Base-by-base conservation (phyloP, 2,888 invertebrate species). In the Spisula solida region DNA sequence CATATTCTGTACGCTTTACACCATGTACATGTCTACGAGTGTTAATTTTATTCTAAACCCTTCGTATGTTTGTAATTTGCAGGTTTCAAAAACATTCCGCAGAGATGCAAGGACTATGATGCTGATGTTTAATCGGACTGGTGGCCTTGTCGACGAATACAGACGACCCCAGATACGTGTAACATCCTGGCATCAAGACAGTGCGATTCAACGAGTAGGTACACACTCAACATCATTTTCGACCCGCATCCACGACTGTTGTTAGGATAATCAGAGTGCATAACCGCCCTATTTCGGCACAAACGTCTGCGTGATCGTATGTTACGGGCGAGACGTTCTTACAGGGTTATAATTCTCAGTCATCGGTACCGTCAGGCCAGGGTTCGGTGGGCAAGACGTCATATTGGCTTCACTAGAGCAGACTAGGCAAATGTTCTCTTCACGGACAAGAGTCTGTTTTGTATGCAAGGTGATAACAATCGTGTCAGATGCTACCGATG, bases 371-470 rank as follows among this genome's bases (percentile, higher is more conserved):
- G 48, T 18, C 48, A 70, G 12, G 47, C 29, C 6, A n/a, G 75
- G 48, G 25, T 25, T n/a, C 48, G 0, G 14, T 75, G 83, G 83
- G 83, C 70, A 10, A 41, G 83, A 10, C 47, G 48, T n/a, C 83
- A 83, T 29, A 70, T 25, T 4, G 2, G 75, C 16, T 29, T 75
- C 29, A 83, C 75, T 18, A 1, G 31, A 14, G 70, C 83, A 16
- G 75, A 75, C 4, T 83, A 48, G 83, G 34, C 29, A 0, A 47
- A 70, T 12, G 78, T 78, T 31, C 34, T 84, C 14, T 84, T 78
- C 25, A 83, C 31, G 0, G 84, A 84, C 18, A 78, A 84, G 78
- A 82, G 79, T 34, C 82, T 78, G 6, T 87, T 82, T 47, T 78
- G 34, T 47, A 12, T 87, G 10, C 34, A 78, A 25, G 29, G 56